Conservation (phyloP, 64 coral and sea anemone species). For the Actinia equina region DNA sequence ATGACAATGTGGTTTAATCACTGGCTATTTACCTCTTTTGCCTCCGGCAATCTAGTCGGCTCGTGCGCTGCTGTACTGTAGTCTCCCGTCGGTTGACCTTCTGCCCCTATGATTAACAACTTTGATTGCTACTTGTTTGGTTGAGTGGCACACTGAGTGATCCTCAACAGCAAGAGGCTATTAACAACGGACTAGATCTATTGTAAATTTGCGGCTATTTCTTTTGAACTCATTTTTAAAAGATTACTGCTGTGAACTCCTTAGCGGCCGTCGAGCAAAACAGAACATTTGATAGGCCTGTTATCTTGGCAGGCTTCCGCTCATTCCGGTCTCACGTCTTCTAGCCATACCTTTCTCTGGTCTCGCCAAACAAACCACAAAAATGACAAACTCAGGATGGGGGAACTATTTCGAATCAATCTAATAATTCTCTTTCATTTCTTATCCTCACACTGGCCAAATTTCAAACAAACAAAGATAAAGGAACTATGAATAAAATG, state of each 20-base stretch:
- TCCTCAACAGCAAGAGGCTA: slow-evolving; percentile 1
- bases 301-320: neutral
- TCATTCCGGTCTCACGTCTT: neutral
- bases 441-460: neutral
- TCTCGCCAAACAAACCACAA: neutral
- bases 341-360: neutral
- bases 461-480: neutral
- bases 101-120: slow-evolving; percentile 23
- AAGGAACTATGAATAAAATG: neutral
- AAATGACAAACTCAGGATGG: neutral
- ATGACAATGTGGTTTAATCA: neutral
- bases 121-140: slow-evolving; percentile 22
- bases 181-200: slow-evolving; percentile 10
- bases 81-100: slow-evolving; percentile 9
- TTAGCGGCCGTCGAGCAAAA: slow-evolving; percentile 5
- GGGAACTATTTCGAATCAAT: neutral
- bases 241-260: slow-evolving; percentile 9
- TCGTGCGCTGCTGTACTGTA: slow-evolving; percentile 1
- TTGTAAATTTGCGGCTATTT: slow-evolving; percentile 29
- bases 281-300: slow-evolving; percentile 4
- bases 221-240: slow-evolving; percentile 28
- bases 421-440: neutral
- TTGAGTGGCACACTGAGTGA: slow-evolving; percentile 23
- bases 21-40: slow-evolving; percentile 17
- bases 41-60: slow-evolving; percentile 16